Evolutionary conservation across 37 sponge, comb jelly and placozoan species (phyloP).

Genomic region (Amphimedon queenslandica): DNA sequence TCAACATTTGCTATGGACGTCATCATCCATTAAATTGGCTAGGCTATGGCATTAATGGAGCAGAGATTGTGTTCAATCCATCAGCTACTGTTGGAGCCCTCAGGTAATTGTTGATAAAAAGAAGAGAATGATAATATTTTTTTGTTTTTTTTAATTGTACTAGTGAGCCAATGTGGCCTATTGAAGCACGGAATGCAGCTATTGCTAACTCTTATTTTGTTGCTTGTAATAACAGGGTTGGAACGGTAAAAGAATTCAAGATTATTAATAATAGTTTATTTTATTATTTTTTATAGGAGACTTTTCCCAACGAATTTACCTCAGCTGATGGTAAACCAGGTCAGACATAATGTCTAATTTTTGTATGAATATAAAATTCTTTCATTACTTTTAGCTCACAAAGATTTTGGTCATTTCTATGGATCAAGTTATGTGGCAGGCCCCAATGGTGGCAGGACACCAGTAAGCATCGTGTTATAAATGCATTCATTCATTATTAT

Average conservation of each 20-base stretch:
- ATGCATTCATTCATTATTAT: background rate
- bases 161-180: conserved; percentile 99
- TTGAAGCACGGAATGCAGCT: conserved; percentile 92
- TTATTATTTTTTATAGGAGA: conserved; percentile 42
- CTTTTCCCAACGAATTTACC: conserved; percentile 90
- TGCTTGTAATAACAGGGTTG: conserved; percentile 85
- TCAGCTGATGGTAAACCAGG: conserved; percentile 92
- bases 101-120: conserved; percentile 36
- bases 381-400: conserved; percentile 65
- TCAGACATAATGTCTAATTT: conserved; percentile 3
- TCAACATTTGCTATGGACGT: conserved; percentile 95
- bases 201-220: conserved; percentile 91
- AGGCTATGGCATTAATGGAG: conserved; percentile 91
- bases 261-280: background rate
- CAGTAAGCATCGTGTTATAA: conserved; percentile 42
- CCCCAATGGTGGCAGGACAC: conserved; percentile 92
- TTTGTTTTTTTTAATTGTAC: background rate
- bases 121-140: background rate
- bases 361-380: background rate
- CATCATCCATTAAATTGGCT: conserved; percentile 97
- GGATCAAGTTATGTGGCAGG: conserved; percentile 95
- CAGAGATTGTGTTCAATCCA: conserved; percentile 96
- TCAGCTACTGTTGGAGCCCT: conserved; percentile 96
- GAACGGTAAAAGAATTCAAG: conserved; percentile 65
- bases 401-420: conserved; percentile 97